phyloP scores from a whole-genome alignment of 1,140 invertebrate genomes.

The Pseudomyrmex dendroicus region DNA sequence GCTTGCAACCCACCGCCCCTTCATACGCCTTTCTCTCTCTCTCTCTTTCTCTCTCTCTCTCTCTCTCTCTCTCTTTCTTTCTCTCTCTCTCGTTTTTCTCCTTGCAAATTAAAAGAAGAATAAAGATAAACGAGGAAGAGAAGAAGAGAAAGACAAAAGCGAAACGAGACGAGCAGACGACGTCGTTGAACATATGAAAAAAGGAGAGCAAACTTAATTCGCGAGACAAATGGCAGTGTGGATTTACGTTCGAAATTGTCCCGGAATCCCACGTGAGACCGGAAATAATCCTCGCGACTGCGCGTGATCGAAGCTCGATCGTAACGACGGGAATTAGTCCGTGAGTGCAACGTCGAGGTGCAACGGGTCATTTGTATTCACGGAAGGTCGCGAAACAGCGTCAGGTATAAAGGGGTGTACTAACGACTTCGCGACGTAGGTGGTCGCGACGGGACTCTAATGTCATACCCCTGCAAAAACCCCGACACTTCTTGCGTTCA shows the following conservation, averaged over 20 bases:
- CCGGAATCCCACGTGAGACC: slow-evolving; percentile 34
- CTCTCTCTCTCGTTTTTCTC: neutral
- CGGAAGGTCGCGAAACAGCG: slow-evolving; percentile 8
- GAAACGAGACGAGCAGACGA: slow-evolving; percentile 22
- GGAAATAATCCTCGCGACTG: slow-evolving; percentile 32
- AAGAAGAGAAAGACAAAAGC: too few species aligned
- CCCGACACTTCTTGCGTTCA: neutral
- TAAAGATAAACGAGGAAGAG: neutral
- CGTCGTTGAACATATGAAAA: slow-evolving; percentile 57
- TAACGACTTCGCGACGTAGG: slow-evolving; percentile 54
- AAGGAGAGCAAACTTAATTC: slow-evolving; percentile 69
- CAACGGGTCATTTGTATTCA: slow-evolving; percentile 5
- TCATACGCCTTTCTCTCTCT: neutral
- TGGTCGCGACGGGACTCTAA: slow-evolving; percentile 15
- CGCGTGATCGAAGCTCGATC: slow-evolving; percentile 43
- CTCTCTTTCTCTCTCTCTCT: neutral
- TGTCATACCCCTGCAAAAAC: slow-evolving; percentile 4
- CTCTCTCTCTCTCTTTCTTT: neutral
- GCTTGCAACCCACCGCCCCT: slow-evolving; percentile 12
- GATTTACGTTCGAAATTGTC: slow-evolving; percentile 67
- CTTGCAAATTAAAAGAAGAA: neutral
- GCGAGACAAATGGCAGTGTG: slow-evolving; percentile 62
- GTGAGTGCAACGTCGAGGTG: neutral
- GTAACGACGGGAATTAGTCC: neutral
- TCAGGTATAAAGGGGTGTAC: slow-evolving; percentile 11